Percentiles rank a stretch among this genome's conserved stretches.
phyloP scores from a whole-genome alignment of 1,140 invertebrate species.

The Cherax destructor region DNA sequence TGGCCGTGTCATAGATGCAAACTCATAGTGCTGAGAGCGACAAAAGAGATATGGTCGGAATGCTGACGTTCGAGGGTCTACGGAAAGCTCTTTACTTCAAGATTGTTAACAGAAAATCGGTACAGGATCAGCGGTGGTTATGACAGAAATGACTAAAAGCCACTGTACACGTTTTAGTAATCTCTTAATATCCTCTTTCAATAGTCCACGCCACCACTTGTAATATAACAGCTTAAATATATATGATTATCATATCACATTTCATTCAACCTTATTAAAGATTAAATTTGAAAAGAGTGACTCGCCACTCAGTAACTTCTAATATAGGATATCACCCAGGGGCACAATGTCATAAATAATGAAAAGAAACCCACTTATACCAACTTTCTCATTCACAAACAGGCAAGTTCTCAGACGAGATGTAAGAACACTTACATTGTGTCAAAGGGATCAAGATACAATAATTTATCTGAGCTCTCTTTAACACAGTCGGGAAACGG shows the following conservation, averaged over 20 bases:
- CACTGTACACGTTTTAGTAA: slow-evolving; percentile 39
- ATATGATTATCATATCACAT: slow-evolving; percentile 69
- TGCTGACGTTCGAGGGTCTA: slow-evolving; percentile 55
- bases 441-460: slow-evolving; percentile 8
- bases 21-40: slow-evolving; percentile 16
- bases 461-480: slow-evolving; percentile 20
- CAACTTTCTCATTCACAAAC: slow-evolving; percentile 43
- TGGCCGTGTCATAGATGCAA: slow-evolving; percentile 32
- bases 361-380: slow-evolving; percentile 32
- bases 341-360: slow-evolving; percentile 43
- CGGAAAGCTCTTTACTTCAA: slow-evolving; percentile 49
- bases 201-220: slow-evolving; percentile 39
- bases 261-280: slow-evolving; percentile 54
- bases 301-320: slow-evolving; percentile 15
- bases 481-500: slow-evolving; percentile 10
- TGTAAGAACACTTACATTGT: slow-evolving; percentile 42
- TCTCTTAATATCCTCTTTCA: slow-evolving; percentile 15
- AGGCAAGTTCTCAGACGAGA: slow-evolving; percentile 32
- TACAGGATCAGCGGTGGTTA: slow-evolving; percentile 41
- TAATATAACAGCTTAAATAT: slow-evolving; percentile 59
- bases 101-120: slow-evolving; percentile 21
- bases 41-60: slow-evolving; percentile 62
- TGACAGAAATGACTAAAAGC: slow-evolving; percentile 53
- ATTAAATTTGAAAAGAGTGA: slow-evolving; percentile 59
- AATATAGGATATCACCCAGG: slow-evolving; percentile 30